phyloP scores from a whole-genome alignment of 2,888 invertebrate genomes.

The Xestia rhomboidea region DNA sequence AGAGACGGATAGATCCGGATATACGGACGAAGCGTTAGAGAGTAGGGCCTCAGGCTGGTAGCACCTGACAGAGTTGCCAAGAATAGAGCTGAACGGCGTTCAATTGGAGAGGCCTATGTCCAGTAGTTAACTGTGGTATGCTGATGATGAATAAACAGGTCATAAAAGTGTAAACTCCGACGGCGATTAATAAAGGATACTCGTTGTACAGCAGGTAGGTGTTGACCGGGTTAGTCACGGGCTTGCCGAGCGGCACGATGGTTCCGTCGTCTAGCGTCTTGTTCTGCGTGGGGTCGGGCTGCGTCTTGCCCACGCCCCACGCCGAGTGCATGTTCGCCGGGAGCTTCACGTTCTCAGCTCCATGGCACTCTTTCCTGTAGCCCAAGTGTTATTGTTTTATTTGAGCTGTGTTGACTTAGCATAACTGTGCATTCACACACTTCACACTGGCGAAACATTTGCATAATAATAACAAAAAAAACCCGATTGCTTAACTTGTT shows the following conservation, averaged over 20 bases:
- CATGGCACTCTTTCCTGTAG: conserved; percentile 93
- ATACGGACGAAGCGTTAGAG: too few species aligned
- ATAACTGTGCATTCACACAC: background rate
- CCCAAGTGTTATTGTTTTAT: background rate
- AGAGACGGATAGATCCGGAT: too few species aligned
- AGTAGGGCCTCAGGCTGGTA: too few species aligned
- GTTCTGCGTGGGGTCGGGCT: conserved; percentile 93
- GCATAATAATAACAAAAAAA: too few species aligned
- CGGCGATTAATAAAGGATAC: conserved; percentile 92
- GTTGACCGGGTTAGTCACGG: conserved; percentile 81
- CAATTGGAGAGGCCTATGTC: background rate
- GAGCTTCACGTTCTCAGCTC: conserved; percentile 94
- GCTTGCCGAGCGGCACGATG: conserved; percentile 94
- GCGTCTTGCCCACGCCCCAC: conserved; percentile 96
- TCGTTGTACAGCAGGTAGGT: conserved; percentile 96
- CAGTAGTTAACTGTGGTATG: background rate
- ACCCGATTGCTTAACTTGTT: too few species aligned
- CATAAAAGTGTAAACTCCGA: background rate
- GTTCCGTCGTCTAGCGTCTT: conserved; percentile 92
- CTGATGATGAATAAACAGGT: background rate
- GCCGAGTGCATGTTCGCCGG: conserved; percentile 96
- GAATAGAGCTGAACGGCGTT: too few species aligned
- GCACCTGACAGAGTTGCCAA: too few species aligned
- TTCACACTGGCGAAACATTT: background rate
- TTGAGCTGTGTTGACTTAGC: background rate